A percentile compares a stretch with the other conserved stretches of the same genome.
Evolutionary conservation across 1,140 invertebrate species (phyloP).

Genomic region (Campoletis sonorensis): DNA sequence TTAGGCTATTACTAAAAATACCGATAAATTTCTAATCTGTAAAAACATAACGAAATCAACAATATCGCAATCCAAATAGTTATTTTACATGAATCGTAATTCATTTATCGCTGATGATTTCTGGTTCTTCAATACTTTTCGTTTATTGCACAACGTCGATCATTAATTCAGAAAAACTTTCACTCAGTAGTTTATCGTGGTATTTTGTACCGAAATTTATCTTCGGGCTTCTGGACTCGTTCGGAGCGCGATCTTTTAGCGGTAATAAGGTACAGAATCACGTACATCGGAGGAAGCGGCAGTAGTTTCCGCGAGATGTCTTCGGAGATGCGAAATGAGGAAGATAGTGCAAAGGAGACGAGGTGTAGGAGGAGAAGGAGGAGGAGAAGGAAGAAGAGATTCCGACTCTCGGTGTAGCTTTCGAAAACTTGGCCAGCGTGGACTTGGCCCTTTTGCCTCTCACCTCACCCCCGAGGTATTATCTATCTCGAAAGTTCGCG

Average conservation of each 20-base stretch:
- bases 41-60: no score
- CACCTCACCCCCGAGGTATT: constrained; percentile 50
- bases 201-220: constrained; percentile 34
- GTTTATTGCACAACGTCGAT: neutral
- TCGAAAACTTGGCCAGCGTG: constrained; percentile 61
- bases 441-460: constrained; percentile 22
- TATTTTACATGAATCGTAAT: no score
- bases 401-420: constrained; percentile 41
- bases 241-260: neutral
- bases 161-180: neutral
- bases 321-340: constrained; percentile 25
- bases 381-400: constrained; percentile 35
- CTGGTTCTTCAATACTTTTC: neutral
- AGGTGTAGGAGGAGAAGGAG: neutral
- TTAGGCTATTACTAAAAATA: no score
- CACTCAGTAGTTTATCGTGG: constrained; percentile 17
- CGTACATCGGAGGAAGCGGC: neutral
- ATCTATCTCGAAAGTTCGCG: constrained; percentile 66
- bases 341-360: neutral
- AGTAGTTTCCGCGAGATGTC: neutral
- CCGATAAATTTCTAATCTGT: no score
- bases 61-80: no score
- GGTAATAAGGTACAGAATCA: neutral
- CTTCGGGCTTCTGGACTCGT: neutral
- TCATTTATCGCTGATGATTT: neutral